These are phyloP conservation scores for Brenthis daphne DNA, from an alignment of 2,888 invertebrate genomes.

Conservation along the genomic window DNA sequence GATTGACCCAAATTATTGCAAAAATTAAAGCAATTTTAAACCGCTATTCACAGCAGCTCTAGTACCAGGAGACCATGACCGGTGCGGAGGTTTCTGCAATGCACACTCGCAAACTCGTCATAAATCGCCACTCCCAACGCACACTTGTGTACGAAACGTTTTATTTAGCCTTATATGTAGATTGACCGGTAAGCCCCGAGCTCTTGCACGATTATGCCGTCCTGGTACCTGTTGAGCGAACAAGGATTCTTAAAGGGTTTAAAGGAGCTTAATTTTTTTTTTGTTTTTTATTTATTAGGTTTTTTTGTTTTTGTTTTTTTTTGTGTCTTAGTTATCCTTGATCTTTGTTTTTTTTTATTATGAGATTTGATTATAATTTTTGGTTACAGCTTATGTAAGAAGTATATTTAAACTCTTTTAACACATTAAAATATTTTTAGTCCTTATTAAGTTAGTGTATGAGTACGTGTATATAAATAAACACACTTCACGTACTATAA, in stretches of 20 bases:
- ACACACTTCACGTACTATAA: too few species aligned
- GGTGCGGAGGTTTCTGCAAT: constrained; percentile 62
- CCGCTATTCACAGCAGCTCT: constrained; percentile 30
- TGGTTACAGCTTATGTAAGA: background rate
- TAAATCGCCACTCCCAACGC: constrained; percentile 40
- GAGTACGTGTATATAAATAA: too few species aligned
- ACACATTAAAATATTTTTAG: too few species aligned
- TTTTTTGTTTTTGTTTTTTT: background rate
- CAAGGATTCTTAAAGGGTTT: constrained; percentile 67
- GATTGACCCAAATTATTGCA: background rate
- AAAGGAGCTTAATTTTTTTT: constrained; percentile 31
- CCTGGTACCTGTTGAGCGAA: constrained; percentile 65
- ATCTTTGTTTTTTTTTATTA: background rate
- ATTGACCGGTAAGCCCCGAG: constrained; percentile 65
- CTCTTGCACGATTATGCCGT: constrained; percentile 54
- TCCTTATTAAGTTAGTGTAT: too few species aligned
- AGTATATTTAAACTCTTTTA: background rate
- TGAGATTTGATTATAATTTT: background rate
- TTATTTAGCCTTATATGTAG: constrained; percentile 72
- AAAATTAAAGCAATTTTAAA: constrained; percentile 15
- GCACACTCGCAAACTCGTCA: constrained; percentile 19
- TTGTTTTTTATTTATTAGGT: constrained; percentile 5
- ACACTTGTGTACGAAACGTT: constrained; percentile 59
- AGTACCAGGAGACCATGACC: constrained; percentile 69
- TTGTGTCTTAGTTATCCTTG: background rate